Percentiles rank a stretch among this genome's conserved stretches.
phyloP scores from a whole-genome alignment of 2,797 vertebrate genomes.

The Arrhamphus sclerolepis region DNA sequence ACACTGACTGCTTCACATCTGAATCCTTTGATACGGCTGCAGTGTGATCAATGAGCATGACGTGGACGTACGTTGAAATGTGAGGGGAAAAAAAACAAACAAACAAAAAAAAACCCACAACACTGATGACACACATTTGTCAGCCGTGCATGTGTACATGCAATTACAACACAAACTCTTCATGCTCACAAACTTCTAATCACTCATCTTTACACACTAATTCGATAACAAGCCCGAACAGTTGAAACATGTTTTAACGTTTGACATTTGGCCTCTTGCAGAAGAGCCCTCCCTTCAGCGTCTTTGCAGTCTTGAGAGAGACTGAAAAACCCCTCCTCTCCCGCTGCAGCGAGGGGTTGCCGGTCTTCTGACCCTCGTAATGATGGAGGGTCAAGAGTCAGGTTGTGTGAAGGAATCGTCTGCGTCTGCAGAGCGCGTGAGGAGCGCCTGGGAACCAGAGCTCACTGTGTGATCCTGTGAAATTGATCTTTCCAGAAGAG shows the following conservation, averaged over 20 bases:
- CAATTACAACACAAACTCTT: conserved; percentile 32
- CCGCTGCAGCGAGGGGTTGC: conserved; percentile 45
- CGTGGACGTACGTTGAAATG: conserved; percentile 28
- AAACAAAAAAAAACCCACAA: conserved; percentile 32
- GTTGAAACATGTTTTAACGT: conserved; percentile 75
- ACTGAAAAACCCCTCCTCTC: conserved; percentile 7
- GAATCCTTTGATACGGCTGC: conserved; percentile 44
- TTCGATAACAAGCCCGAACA: conserved; percentile 70
- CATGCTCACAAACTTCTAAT: conserved; percentile 43
- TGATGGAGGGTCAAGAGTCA: conserved; percentile 74
- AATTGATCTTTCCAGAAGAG: conserved; percentile 74
- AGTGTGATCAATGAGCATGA: conserved; percentile 26
- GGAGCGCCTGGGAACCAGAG: conserved; percentile 78
- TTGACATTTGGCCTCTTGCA: conserved; percentile 70
- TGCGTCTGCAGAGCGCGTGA: conserved; percentile 72
- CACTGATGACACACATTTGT: conserved; percentile 40
- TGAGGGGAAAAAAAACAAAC: conserved; percentile 8
- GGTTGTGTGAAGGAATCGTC: conserved; percentile 64
- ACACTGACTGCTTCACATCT: conserved; percentile 21
- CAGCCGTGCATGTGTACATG: conserved; percentile 2
- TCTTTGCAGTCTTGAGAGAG: conserved; percentile 32
- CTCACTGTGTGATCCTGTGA: conserved; percentile 76
- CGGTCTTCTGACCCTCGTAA: conserved; percentile 69
- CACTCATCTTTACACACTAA: conserved; percentile 61
- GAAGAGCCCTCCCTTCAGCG: conserved; percentile 32